A percentile compares a stretch with the other conserved stretches of the same genome.
Evolutionary conservation across 2,113 vertebrate genomes (phyloP).

Genomic region (Pelmatolapia mariae): DNA sequence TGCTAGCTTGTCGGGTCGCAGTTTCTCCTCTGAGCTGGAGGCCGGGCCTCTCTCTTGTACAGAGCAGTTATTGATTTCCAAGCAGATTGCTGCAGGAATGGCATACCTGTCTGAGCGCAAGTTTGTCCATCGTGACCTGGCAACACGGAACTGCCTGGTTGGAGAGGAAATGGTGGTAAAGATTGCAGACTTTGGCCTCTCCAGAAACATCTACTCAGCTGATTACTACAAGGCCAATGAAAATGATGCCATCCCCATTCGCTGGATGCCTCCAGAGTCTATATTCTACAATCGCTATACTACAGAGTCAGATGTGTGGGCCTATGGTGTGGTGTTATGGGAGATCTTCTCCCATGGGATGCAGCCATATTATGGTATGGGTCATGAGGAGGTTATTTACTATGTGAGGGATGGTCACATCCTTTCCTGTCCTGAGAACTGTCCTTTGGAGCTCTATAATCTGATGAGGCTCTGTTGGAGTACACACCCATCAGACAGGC

Average conservation of each 20-base stretch:
- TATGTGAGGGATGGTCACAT: conserved; percentile 93
- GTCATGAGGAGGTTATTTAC: conserved; percentile 97
- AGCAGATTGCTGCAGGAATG: conserved; percentile 94
- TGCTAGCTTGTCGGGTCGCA: conserved; percentile 60
- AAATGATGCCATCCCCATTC: conserved; percentile 95
- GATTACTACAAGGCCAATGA: conserved; percentile 98
- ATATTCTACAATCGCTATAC: conserved; percentile 99
- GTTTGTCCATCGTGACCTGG: conserved; percentile 94
- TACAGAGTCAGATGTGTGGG: conserved; percentile 95
- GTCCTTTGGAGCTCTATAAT: conserved; percentile 91
- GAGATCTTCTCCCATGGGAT: conserved; percentile 96
- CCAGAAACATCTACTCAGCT: conserved; percentile 93
- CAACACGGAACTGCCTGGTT: conserved; percentile 95
- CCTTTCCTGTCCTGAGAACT: conserved; percentile 88
- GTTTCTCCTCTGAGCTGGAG: conserved; percentile 64
- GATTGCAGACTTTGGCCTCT: conserved; percentile 96
- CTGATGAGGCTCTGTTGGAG: conserved; percentile 98
- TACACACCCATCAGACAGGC: conserved; percentile 81
- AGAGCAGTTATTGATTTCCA: conserved; percentile 88
- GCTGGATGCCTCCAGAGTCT: conserved; percentile 98
- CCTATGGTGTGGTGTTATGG: conserved; percentile 95
- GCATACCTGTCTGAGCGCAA: conserved; percentile 95
- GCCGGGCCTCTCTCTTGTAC: conserved; percentile 70
- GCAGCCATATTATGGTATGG: conserved; percentile 98
- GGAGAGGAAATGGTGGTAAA: conserved; percentile 93